Evolutionary conservation across 2,888 invertebrate species (phyloP).

Genomic region (Mimachlamys varia): DNA sequence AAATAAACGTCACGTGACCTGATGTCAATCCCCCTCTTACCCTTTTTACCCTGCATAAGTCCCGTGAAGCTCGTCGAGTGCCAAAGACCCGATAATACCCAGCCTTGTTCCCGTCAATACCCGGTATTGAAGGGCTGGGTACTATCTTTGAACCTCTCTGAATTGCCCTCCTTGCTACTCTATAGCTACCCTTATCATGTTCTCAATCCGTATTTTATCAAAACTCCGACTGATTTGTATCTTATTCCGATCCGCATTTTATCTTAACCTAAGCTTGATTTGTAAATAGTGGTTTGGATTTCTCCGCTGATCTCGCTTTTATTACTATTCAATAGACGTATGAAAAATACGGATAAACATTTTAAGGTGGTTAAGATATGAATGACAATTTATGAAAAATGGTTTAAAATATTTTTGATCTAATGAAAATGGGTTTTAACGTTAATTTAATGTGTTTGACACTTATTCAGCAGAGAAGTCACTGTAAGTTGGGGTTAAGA

Average conservation of each 20-base stretch:
- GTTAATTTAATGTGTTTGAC: constrained; percentile 17
- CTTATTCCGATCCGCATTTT: constrained; percentile 11
- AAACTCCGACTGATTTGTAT: constrained; percentile 9
- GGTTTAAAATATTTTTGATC: constrained; percentile 21
- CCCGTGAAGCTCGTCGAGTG: neutral
- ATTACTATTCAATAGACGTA: neutral
- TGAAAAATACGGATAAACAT: constrained; percentile 1
- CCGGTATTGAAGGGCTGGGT: neutral
- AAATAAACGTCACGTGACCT: neutral
- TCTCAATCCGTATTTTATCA: constrained; percentile 32
- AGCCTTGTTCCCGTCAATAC: constrained; percentile 9
- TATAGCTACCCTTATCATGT: neutral
- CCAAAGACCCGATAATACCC: constrained; percentile 25
- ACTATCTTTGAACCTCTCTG: neutral
- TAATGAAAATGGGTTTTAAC: neutral
- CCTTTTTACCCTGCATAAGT: constrained; percentile 18
- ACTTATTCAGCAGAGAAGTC: neutral
- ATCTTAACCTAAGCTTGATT: constrained; percentile 18
- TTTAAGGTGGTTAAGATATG: constrained; percentile 19
- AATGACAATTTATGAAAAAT: constrained; percentile 28
- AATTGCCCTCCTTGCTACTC: constrained; percentile 1
- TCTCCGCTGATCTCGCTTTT: neutral
- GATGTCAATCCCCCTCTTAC: constrained; percentile 20
- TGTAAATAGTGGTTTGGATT: constrained; percentile 28
- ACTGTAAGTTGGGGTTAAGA: neutral